Percentiles rank a stretch among this genome's conserved stretches.
Conservation (phyloP, 2,113 vertebrate species). For the Marmota flaviventris region DNA sequence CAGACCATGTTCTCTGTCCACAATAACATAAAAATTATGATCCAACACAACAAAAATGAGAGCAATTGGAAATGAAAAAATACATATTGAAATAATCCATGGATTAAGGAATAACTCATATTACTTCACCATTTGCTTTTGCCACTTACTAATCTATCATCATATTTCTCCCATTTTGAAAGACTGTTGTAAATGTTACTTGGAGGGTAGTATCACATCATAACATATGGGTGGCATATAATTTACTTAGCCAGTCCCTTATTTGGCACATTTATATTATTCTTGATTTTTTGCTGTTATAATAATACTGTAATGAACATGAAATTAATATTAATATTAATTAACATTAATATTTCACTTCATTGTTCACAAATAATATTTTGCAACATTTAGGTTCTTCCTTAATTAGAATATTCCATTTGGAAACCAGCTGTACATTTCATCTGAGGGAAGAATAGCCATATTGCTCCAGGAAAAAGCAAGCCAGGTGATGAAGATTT, state of each 20-base stretch:
- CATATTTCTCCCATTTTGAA: neutral
- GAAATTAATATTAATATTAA: neutral
- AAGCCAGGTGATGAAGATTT: neutral
- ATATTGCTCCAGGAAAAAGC: slow-evolving; percentile 58
- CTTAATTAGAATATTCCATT: slow-evolving; percentile 16
- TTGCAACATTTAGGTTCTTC: neutral
- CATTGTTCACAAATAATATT: neutral
- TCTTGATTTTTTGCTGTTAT: slow-evolving; percentile 31
- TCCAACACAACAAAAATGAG: neutral
- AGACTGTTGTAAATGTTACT: neutral
- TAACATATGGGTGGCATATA: neutral
- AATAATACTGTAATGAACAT: slow-evolving; percentile 8
- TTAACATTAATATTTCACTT: neutral
- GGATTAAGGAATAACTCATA: neutral
- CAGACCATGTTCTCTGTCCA: neutral
- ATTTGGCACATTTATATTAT: neutral
- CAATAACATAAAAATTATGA: slow-evolving; percentile 14
- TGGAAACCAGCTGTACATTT: neutral
- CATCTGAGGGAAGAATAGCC: slow-evolving; percentile 11
- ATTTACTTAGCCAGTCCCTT: neutral
- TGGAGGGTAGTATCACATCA: neutral
- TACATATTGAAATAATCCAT: neutral
- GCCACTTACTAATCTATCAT: neutral
- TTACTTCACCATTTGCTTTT: neutral
- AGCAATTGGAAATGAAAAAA: slow-evolving; percentile 49